Evolutionary conservation across 2,888 invertebrate genomes (phyloP).

Genomic region (Chloroclystis v-ata): DNA sequence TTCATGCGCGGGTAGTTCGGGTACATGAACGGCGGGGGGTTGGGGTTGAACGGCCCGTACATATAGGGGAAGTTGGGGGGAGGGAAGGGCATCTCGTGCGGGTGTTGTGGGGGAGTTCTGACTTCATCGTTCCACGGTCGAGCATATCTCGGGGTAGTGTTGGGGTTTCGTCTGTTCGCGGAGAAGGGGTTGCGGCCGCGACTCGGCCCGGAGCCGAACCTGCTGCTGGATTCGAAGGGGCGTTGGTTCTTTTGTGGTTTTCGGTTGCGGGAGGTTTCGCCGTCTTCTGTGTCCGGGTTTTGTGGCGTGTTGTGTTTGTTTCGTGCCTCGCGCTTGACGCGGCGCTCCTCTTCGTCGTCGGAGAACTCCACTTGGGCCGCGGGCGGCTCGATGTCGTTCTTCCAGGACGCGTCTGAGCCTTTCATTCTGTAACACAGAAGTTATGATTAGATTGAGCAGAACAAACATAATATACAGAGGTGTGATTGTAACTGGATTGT

Average conservation of each 20-base stretch:
- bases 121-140: slow-evolving; percentile 40
- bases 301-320: slow-evolving; percentile 23
- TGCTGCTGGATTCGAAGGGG: slow-evolving; percentile 63
- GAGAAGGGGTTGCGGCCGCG: slow-evolving; percentile 57
- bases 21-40: slow-evolving; percentile 39
- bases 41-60: slow-evolving; percentile 42
- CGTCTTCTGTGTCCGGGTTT: slow-evolving; percentile 39
- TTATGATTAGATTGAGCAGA: neutral
- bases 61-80: slow-evolving; percentile 40
- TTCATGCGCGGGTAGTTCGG: slow-evolving; percentile 46
- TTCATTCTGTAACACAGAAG: slow-evolving; percentile 76
- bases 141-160: slow-evolving; percentile 39
- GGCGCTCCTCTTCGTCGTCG: slow-evolving; percentile 91
- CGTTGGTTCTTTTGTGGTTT: slow-evolving; percentile 43
- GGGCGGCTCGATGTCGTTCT: slow-evolving; percentile 91
- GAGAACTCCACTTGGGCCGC: slow-evolving; percentile 86
- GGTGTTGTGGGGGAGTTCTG: slow-evolving; percentile 49
- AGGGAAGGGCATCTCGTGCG: slow-evolving; percentile 37
- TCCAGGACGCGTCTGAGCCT: slow-evolving; percentile 94
- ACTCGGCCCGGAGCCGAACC: slow-evolving; percentile 61
- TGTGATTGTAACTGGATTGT: too few species aligned
- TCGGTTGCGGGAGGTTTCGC: slow-evolving; percentile 51
- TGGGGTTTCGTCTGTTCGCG: slow-evolving; percentile 45
- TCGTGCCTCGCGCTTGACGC: slow-evolving; percentile 54
- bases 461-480: neutral